A percentile compares a stretch with the other conserved stretches of the same genome.
phyloP scores from a whole-genome alignment of 2,888 invertebrate genomes.

The Plebejus anna region DNA sequence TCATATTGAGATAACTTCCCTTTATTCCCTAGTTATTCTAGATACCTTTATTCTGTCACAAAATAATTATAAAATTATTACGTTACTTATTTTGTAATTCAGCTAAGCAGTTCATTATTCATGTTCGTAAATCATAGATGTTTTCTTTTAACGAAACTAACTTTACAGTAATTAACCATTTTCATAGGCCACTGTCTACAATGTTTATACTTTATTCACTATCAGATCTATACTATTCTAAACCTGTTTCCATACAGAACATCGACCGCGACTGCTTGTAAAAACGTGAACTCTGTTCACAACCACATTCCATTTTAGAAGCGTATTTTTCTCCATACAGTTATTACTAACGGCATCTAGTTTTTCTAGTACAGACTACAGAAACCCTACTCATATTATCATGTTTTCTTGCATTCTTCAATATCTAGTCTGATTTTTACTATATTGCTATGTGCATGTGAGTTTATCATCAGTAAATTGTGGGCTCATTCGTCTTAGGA shows the following conservation, averaged over 20 bases:
- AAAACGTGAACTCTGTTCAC: constrained; percentile 2
- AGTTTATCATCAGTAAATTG: neutral
- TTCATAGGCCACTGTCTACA: neutral
- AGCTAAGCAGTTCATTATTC: neutral
- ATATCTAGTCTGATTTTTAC: neutral
- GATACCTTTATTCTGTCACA: neutral
- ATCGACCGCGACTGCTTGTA: neutral
- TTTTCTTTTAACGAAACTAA: neutral
- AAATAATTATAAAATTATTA: neutral
- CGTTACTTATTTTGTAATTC: neutral
- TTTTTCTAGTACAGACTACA: neutral
- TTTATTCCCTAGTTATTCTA: neutral
- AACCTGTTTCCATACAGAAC: neutral
- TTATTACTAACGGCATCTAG: neutral
- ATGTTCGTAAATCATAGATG: neutral
- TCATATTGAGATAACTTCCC: neutral
- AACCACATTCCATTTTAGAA: neutral
- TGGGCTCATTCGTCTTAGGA: neutral
- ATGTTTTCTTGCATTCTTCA: neutral
- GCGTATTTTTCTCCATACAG: neutral
- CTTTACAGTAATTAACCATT: neutral
- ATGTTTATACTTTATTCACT: neutral
- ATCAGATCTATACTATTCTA: neutral
- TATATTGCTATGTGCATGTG: neutral
- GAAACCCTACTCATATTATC: neutral